These are phyloP conservation scores for Idaea aversata DNA, from an alignment of 2,888 invertebrate species.

Conservation along the genomic window DNA sequence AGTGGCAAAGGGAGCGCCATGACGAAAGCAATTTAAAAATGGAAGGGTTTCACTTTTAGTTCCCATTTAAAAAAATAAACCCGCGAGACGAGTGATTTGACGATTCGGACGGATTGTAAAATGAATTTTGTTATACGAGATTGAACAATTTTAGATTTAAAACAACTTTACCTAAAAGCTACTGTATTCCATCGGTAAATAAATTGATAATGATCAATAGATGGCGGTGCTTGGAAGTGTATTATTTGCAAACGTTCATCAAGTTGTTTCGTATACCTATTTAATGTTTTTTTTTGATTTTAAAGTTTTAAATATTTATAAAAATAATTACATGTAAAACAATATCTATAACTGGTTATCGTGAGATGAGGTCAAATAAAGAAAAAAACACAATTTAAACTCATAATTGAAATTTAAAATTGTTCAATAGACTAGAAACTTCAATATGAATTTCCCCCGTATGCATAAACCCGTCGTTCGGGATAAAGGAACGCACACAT, in stretches of 20 bases:
- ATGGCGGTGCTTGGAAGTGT: too few relatives aligned
- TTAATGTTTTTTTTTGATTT: too few relatives aligned
- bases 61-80: slow-evolving; percentile 76
- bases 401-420: neutral
- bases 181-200: too few relatives aligned
- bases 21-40: slow-evolving; percentile 78
- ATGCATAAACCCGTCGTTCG: slow-evolving; percentile 68
- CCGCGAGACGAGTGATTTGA: slow-evolving; percentile 71
- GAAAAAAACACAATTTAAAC: too few relatives aligned
- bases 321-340: too few relatives aligned
- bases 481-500: slow-evolving; percentile 61
- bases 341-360: too few relatives aligned
- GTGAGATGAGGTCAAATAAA: too few relatives aligned
- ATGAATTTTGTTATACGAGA: slow-evolving; percentile 59
- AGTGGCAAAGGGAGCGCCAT: slow-evolving; percentile 70
- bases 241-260: too few relatives aligned
- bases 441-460: slow-evolving; percentile 59
- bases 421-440: neutral
- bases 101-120: slow-evolving; percentile 71
- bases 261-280: too few relatives aligned
- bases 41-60: slow-evolving; percentile 75
- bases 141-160: slow-evolving; percentile 34
- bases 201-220: too few relatives aligned
- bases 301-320: too few relatives aligned
- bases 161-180: too few relatives aligned